Conservation (phyloP, 2,113 vertebrate genomes). For the Etheostoma spectabile region DNA sequence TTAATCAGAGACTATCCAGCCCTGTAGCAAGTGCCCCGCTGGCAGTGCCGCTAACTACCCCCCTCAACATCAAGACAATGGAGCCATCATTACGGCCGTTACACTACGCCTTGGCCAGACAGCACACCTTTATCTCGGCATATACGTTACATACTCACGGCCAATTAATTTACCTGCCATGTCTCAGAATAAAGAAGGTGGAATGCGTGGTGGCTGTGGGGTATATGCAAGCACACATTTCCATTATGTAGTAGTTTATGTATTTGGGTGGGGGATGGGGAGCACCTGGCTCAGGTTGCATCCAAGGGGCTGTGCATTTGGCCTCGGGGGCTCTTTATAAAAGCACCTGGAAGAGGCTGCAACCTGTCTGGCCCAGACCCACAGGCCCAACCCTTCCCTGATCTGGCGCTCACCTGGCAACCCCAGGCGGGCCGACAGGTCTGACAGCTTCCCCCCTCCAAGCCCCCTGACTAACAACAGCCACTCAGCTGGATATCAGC, state of each 20-base stretch:
- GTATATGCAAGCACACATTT: conserved; percentile 42
- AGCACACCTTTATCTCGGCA: conserved; percentile 72
- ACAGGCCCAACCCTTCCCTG: conserved; percentile 27
- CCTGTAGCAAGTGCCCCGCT: conserved; percentile 67
- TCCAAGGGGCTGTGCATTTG: conserved; percentile 42
- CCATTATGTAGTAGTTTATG: conserved; percentile 63
- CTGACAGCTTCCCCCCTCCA: conserved; percentile 18
- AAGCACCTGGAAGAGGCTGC: conserved; percentile 65
- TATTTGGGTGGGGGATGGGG: conserved; percentile 57
- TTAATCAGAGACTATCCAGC: conserved; percentile 79
- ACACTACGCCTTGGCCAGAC: conserved; percentile 69
- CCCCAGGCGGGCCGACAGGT: conserved; percentile 25
- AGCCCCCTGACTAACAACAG: conserved; percentile 49
- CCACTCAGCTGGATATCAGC: conserved; percentile 73
- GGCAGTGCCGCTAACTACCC: conserved; percentile 70
- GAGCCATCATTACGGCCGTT: conserved; percentile 76
- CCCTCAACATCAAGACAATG: conserved; percentile 78
- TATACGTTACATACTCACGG: conserved; percentile 71
- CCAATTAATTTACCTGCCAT: conserved; percentile 80
- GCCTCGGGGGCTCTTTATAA: conserved; percentile 54
- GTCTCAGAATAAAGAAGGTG: conserved; percentile 53
- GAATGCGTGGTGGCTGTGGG: conserved; percentile 14
- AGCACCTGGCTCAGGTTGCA: conserved; percentile 76
- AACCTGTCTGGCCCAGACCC: conserved; percentile 54
- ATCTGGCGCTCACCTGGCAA: conserved; percentile 57